Percentiles rank a stretch among this genome's conserved stretches.
phyloP scores from a whole-genome alignment of 2,888 invertebrate genomes.

The Oithona nana region DNA sequence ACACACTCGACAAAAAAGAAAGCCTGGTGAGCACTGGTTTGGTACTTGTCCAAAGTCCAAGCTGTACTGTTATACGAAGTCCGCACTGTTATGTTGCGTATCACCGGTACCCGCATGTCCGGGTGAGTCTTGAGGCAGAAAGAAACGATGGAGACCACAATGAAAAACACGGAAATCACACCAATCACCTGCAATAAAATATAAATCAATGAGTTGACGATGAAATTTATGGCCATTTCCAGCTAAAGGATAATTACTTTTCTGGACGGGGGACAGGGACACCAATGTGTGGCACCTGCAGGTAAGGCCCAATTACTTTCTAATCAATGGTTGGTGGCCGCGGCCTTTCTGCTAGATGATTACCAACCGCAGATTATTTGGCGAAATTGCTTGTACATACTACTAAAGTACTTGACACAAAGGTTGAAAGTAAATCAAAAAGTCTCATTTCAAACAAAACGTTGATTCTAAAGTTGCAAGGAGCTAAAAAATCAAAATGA shows the following conservation, averaged over 20 bases:
- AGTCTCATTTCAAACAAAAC: no score
- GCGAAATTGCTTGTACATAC: no score
- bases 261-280: no score
- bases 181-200: conserved; percentile 68
- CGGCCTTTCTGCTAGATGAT: no score
- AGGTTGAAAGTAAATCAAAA: no score
- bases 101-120: conserved; percentile 73
- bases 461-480: no score
- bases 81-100: conserved; percentile 55
- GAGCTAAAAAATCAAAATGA: no score
- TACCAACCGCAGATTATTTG: no score
- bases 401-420: no score
- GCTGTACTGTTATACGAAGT: conserved; percentile 51
- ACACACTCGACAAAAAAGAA: conserved; percentile 97
- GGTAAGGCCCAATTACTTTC: no score
- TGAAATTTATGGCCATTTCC: not conserved
- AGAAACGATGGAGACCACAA: conserved; percentile 94
- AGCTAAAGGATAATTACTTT: not conserved
- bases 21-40: conserved; percentile 87
- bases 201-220: not conserved
- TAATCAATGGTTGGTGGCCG: no score
- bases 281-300: no score
- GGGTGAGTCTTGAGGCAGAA: conserved; percentile 99
- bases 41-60: conserved; percentile 63
- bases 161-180: conserved; percentile 96